These are phyloP conservation scores for Artibeus jamaicensis DNA, from an alignment of 2,797 vertebrate genomes.

Conservation along the genomic window DNA sequence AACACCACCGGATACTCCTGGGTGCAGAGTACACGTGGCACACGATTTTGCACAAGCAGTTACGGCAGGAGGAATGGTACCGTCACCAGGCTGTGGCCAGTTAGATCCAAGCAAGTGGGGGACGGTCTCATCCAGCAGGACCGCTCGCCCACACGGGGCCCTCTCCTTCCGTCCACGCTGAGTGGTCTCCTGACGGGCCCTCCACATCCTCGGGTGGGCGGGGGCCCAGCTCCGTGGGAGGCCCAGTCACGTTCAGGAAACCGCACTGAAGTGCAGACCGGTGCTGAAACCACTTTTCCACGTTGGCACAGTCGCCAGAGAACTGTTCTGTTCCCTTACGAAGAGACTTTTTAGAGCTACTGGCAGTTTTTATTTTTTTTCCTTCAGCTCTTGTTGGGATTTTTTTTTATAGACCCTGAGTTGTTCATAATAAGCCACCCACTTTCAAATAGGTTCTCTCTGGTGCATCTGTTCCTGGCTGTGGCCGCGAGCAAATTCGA, in stretches of 20 bases:
- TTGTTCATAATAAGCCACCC: conserved; percentile 75
- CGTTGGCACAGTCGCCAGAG: conserved; percentile 63
- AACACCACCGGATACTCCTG: neutral
- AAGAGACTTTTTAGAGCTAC: conserved; percentile 69
- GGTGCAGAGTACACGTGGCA: neutral
- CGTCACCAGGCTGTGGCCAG: rapidly evolving
- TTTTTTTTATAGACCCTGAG: conserved; percentile 77
- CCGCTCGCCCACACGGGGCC: rapidly evolving
- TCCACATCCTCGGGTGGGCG: neutral
- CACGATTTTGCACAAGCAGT: neutral
- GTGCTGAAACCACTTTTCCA: conserved; percentile 51
- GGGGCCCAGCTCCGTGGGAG: neutral
- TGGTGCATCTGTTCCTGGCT: conserved; percentile 66
- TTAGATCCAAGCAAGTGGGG: neutral
- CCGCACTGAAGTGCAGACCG: conserved; percentile 2
- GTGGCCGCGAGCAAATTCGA: conserved; percentile 68
- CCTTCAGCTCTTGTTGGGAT: conserved; percentile 75
- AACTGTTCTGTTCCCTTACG: conserved; percentile 67
- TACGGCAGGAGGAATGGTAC: too few relatives aligned
- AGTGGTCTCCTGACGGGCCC: neutral
- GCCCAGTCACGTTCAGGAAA: neutral
- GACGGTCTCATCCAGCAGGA: rapidly evolving
- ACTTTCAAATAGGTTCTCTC: conserved; percentile 72
- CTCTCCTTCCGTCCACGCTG: neutral
- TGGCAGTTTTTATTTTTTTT: conserved; percentile 72